Base-by-base conservation (phyloP, 2,113 vertebrate species). In the Oenanthe melanoleuca region DNA sequence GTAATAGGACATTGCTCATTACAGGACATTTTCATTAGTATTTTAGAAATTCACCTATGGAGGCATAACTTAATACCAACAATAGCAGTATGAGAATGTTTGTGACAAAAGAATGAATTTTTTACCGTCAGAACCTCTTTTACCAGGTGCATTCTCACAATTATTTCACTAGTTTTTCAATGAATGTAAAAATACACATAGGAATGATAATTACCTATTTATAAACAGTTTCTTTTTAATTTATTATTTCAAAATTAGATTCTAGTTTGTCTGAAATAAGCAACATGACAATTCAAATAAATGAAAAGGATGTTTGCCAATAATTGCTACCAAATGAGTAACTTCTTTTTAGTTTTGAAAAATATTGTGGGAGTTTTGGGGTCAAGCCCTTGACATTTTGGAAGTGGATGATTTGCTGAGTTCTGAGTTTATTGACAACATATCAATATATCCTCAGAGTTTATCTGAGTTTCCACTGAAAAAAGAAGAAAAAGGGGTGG, bases 401-500 rank as follows among this genome's bases (percentile, higher is more conserved):
- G 47, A 80, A 80, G 38, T 8, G 40, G 28, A 49, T 9, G 5
- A 9, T 33, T 86, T 88, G 14, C 22, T 50, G 50, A 52, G 38
- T 73, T 88, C 11, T 57, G 42, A 72, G 20, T 69, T 82, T 81
- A 28, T 69, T 86, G 71, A n/a, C 23, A 82, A 6, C 18, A 14
- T 90, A 23, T 24, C n/a, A 53, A 12, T 49, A 53, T 33, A 55
- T 59, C 16, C 11, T 66, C 49, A 22, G 18, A 50, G 25, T 81
- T 85, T 33, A 50, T 72, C 31, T 84, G 20, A 19, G 21, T 71
- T 95, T 82, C 49, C 17, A 63, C 15, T 69, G 14, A 4, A 4
- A 22, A 42, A 61, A 8, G 8, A 5, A 3, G 2, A 57, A 8
- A 11, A 7, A 4, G 2, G 1, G 8, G 8, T 3, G 4, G 5